Evolutionary conservation across 2,113 vertebrate species (phyloP).

Genomic region (Chinchilla lanigera): DNA sequence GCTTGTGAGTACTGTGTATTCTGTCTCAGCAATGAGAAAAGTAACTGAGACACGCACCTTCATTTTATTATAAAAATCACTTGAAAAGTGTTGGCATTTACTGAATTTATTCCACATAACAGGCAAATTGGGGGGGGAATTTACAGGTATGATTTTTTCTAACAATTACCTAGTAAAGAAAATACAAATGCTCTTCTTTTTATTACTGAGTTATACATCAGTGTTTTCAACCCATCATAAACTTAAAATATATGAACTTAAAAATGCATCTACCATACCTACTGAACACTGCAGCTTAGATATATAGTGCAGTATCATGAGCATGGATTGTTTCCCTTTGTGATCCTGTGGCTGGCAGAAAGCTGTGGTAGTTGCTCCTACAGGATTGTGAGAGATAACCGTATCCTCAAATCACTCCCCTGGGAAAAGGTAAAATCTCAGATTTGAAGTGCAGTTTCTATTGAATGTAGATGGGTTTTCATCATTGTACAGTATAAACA

Average conservation of each 20-base stretch:
- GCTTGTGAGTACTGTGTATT: background rate
- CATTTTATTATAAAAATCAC: background rate
- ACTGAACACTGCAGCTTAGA: background rate
- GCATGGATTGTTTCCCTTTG: background rate
- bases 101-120: background rate
- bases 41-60: background rate
- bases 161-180: background rate
- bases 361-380: background rate
- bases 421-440: background rate
- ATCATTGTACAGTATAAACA: background rate
- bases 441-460: background rate
- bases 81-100: background rate
- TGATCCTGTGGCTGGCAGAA: background rate
- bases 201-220: background rate
- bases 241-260: background rate
- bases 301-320: background rate
- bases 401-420: background rate
- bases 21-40: background rate
- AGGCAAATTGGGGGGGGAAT: background rate
- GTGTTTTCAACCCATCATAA: background rate
- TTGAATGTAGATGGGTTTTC: background rate
- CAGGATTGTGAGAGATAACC: background rate
- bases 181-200: background rate
- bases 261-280: background rate
- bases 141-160: background rate